Conservation (phyloP, 2,113 vertebrate species). For the Mirounga angustirostris region DNA sequence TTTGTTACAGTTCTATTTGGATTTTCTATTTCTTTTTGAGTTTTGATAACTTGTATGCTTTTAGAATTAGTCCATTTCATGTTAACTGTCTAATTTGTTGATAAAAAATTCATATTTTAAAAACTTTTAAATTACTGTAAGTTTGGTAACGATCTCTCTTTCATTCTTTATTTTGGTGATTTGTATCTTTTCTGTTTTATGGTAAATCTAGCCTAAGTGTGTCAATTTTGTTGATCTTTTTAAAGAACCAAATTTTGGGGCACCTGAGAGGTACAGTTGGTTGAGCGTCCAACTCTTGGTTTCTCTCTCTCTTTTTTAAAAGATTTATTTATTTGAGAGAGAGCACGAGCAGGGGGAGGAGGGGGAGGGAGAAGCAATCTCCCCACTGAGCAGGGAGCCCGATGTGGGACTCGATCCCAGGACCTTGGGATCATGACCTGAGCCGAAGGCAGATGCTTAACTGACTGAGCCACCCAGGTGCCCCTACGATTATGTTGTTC, state of each 20-base stretch:
- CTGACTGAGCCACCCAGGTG: not conserved
- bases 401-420: not conserved
- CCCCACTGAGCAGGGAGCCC: not conserved
- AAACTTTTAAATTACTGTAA: not conserved
- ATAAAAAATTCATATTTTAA: not conserved
- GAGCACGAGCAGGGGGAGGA: not conserved
- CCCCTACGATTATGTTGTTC: not conserved
- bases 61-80: not conserved
- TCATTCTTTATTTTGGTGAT: slow-evolving; percentile 12
- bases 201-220: not conserved
- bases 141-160: not conserved
- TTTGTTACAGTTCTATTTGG: not conserved
- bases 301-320: not conserved
- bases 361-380: not conserved
- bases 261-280: not conserved
- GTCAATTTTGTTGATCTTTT: not conserved
- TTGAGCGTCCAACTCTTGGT: not conserved
- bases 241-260: not conserved
- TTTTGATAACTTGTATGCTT: not conserved
- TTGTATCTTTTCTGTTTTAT: not conserved
- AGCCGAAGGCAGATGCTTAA: not conserved
- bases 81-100: not conserved
- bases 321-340: too few species aligned
- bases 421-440: not conserved
- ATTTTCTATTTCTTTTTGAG: not conserved